phyloP scores from a whole-genome alignment of 2,113 vertebrate species.

The Acrocephalus arundinaceus region DNA sequence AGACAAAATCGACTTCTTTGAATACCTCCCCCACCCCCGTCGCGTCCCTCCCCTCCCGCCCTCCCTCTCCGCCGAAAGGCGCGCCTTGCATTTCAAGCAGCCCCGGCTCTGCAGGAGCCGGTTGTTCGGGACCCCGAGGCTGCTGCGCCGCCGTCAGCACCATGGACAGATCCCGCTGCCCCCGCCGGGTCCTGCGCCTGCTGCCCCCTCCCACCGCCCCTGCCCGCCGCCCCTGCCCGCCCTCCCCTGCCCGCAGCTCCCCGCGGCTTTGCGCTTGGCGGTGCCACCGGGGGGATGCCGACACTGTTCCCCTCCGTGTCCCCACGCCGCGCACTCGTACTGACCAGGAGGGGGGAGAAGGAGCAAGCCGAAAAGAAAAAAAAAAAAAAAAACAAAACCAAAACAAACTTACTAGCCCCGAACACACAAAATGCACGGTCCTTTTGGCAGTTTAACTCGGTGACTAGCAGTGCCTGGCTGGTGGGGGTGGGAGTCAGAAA shows the following conservation, averaged over 20 bases:
- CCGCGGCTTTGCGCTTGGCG: not conserved
- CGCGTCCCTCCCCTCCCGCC: not conserved
- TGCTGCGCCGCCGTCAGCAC: constrained; percentile 60
- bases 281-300: not conserved
- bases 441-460: not conserved
- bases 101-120: constrained; percentile 9
- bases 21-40: not conserved
- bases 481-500: not conserved
- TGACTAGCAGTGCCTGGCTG: not conserved
- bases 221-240: not conserved
- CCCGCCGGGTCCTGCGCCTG: not conserved
- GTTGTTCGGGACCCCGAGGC: constrained; percentile 9
- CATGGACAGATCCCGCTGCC: constrained; percentile 27
- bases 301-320: not conserved
- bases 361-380: not conserved
- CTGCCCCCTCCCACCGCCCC: not conserved
- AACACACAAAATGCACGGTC: not conserved
- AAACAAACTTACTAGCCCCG: not conserved
- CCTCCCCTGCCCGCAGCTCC: not conserved
- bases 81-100: constrained; percentile 58
- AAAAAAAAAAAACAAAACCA: not conserved
- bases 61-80: not conserved
- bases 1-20: not conserved
- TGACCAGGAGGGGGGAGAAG: not conserved
- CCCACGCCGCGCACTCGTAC: not conserved